Evolutionary conservation across 2,888 invertebrate genomes (phyloP).

Genomic region (Apamea crenata): DNA sequence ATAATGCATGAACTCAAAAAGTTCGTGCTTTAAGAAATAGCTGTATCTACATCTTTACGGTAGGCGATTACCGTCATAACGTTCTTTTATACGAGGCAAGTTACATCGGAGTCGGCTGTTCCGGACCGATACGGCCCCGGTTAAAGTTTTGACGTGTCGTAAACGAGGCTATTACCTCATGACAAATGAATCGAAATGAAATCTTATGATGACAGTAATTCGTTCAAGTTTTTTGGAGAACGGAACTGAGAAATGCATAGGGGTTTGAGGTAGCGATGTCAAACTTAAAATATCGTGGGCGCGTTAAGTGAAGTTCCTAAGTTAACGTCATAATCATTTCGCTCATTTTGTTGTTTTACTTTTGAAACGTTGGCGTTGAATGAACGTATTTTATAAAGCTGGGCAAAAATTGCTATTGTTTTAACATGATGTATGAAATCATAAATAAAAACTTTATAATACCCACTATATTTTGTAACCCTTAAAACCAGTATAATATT

Average conservation of each 20-base stretch:
- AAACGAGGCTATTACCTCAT: constrained; percentile 62
- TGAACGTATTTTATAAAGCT: background rate
- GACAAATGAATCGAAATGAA: constrained; percentile 65
- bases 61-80: constrained; percentile 62
- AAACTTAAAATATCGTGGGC: background rate
- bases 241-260: constrained; percentile 7
- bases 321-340: background rate
- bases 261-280: background rate
- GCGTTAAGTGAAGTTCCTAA: background rate
- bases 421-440: background rate
- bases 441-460: background rate
- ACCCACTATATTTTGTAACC: background rate
- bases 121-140: constrained; percentile 52
- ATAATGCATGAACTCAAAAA: constrained; percentile 45
- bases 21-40: constrained; percentile 43
- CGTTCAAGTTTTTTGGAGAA: constrained; percentile 19
- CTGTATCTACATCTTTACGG: constrained; percentile 54
- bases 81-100: constrained; percentile 70
- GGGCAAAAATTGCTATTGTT: background rate
- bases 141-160: constrained; percentile 68
- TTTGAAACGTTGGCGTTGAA: background rate
- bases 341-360: background rate
- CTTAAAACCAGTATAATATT: background rate
- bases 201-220: constrained; percentile 58
- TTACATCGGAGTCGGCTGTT: constrained; percentile 62